Evolutionary conservation across 2,113 vertebrate species (phyloP), one percentile per base, ranked within the genome.

Genomic region (Malurus elegans): DNA sequence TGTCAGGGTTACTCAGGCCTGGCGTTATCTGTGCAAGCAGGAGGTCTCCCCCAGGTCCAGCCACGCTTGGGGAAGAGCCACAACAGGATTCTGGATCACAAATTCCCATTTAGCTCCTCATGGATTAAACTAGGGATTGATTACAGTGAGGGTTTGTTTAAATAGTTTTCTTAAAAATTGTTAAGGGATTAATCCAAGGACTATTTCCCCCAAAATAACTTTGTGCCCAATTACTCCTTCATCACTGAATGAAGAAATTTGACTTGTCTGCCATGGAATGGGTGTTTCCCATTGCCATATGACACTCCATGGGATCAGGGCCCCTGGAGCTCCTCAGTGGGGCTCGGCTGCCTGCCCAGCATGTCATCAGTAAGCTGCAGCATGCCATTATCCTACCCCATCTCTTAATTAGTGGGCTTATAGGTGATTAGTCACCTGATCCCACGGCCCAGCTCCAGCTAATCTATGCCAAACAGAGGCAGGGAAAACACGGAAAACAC

Each of bases 381-480:
- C 60, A 88, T 54, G 83, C 84, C 82, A 88, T 86, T 75, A 96
- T 44, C 62, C 81, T 45, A 38, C 38, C 24, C 79, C 58, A 62
- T 2, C 51, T 38, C 90, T 80, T 94, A 95, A 96, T 95, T 94
- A 94, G 91, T 65, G 9, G 2, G 70, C 71, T 90, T 95, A 85
- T 5, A 90, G 90, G 78, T 21, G 54, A 95, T 95, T 94, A 96
- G 88, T 95, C 78, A 88, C 62, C 74, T 83, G 84, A 93, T 89
- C 54, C 47, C 45, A 74, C 40, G 28, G 78, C 80, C 62, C 66
- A 83, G 85, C 76, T 87, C 78, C 74, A 86, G 84, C 60, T 75
- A 70, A 91, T 79, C 75, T 73, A 12, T 1, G 1, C 44, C 28
- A 28, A 80, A 71, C 57, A 38, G 26, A 48, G 65, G 58, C 40